Evolutionary conservation across 1,140 invertebrate species (phyloP), one percentile per base, ranked within the genome.

Genomic region (Acromyrmex heyeri): DNA sequence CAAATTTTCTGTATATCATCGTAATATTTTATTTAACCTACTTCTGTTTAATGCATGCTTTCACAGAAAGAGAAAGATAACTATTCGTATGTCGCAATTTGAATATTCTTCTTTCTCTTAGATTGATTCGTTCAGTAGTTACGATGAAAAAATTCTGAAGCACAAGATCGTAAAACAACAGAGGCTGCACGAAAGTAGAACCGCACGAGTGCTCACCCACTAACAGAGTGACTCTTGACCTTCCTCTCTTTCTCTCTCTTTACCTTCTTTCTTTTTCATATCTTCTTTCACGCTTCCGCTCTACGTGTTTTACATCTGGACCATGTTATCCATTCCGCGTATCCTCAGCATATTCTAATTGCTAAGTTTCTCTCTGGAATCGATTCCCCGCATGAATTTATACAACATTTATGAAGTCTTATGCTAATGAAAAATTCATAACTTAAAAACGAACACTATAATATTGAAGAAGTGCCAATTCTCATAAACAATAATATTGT

Each of bases 151-250:
- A 64, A 21, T 16, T 48, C 44, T 30, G 16, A 53, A 67, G 12
- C 12, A 24, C 18, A n/a, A n/a, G 10, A 72, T 81, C 14, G 16
- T 44, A 48, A 55, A 69, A 57, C 64, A 81, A 70, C 48, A 70
- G 21, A 70, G 62, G 16, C 34, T 44, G 34, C 78, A 91, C 8
- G 91, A 92, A 93, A 93, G 91, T 92, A 87, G 92, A 69, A 81
- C 87, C 81, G 50, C 70, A 69, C 72, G 83, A 87, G 24, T 86
- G 72, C 82, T 93, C 89, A 92, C 92, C 92, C 92, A 93, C 91
- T 92, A 89, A 92, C 92, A 91, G 92, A 91, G 44, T 92, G 88
- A 93, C 92, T 91, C 86, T 90, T 92, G 90, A 91, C 90, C 27
- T 30, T 30, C 27, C 27, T 30, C 27, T 30, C 53, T 62, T 76